phyloP scores from a whole-genome alignment of 2,113 vertebrate species.

The Anoplopoma fimbria region DNA sequence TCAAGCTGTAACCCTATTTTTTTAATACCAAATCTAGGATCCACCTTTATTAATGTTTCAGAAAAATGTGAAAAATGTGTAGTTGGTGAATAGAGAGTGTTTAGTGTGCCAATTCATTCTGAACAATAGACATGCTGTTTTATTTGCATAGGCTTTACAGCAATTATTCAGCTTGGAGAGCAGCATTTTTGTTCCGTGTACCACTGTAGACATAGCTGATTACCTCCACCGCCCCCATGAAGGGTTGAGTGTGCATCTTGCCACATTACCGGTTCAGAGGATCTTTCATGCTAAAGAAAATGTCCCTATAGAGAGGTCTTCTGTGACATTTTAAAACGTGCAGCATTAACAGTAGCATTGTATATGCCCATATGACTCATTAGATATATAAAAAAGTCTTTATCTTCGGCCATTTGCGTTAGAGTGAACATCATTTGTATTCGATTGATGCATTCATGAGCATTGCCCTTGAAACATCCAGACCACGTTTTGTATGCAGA shows the following conservation, averaged over 20 bases:
- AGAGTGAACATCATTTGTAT: slow-evolving; percentile 6
- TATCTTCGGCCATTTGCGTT: slow-evolving; percentile 7
- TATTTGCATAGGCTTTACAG: slow-evolving; percentile 35
- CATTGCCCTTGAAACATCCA: slow-evolving; percentile 63
- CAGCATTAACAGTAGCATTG: not conserved
- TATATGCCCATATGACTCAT: not conserved
- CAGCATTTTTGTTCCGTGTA: not conserved
- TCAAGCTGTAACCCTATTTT: not conserved
- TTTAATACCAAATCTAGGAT: not conserved
- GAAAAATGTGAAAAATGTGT: not conserved
- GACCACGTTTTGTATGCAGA: slow-evolving; percentile 60
- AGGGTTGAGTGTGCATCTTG: not conserved
- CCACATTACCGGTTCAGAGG: not conserved
- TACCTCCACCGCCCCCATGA: slow-evolving; percentile 11
- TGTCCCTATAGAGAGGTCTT: too few relatives aligned
- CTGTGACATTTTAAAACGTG: too few relatives aligned
- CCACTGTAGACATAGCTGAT: slow-evolving; percentile 11
- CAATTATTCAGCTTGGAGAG: slow-evolving; percentile 14
- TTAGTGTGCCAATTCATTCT: slow-evolving; percentile 4
- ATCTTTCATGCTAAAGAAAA: too few relatives aligned
- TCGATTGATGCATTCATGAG: not conserved
- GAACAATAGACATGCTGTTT: slow-evolving; percentile 24
- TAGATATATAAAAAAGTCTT: slow-evolving; percentile 15
- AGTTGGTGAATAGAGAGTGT: not conserved
- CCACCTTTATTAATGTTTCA: not conserved